A percentile compares a stretch with the other conserved stretches of the same genome.
phyloP scores from a whole-genome alignment of 1,140 invertebrate species.

The Hydropsyche tenuis region DNA sequence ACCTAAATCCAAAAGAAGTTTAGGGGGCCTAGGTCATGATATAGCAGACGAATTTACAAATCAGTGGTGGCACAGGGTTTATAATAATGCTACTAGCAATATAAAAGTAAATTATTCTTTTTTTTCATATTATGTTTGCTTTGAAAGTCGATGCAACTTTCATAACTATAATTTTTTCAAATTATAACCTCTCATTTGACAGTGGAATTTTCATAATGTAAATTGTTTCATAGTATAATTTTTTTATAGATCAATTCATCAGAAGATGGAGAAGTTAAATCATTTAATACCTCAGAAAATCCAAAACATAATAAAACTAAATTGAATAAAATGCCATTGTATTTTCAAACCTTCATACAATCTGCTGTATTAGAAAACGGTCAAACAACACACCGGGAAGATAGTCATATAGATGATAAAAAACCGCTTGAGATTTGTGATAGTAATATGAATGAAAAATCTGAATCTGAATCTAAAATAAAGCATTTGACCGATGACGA shows the following conservation, averaged over 20 bases:
- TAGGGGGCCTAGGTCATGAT: constrained; percentile 78
- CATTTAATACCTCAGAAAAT: constrained; percentile 21
- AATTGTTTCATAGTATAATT: too few relatives aligned
- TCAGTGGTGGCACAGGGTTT: constrained; percentile 83
- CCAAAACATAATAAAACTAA: background rate
- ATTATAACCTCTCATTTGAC: too few relatives aligned
- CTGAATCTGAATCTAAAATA: constrained; percentile 42
- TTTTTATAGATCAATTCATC: constrained; percentile 47
- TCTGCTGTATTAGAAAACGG: constrained; percentile 31
- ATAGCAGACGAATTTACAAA: constrained; percentile 73
- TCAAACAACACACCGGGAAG: constrained; percentile 49
- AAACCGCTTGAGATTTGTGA: background rate
- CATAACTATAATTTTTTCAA: too few relatives aligned
- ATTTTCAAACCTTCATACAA: constrained; percentile 28
- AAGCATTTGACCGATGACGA: constrained; percentile 74
- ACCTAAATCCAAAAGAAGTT: constrained; percentile 79
- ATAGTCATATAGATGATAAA: constrained; percentile 50
- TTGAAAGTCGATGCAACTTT: too few relatives aligned
- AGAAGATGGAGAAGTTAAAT: constrained; percentile 53
- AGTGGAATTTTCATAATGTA: too few relatives aligned
- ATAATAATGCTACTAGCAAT: constrained; percentile 75
- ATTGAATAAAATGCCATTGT: constrained; percentile 8
- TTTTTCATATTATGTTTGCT: background rate
- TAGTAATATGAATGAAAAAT: constrained; percentile 43
- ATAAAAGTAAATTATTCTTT: constrained; percentile 58